phyloP scores from a whole-genome alignment of 23 tunicate species.

The Trididemnum miniatum region DNA sequence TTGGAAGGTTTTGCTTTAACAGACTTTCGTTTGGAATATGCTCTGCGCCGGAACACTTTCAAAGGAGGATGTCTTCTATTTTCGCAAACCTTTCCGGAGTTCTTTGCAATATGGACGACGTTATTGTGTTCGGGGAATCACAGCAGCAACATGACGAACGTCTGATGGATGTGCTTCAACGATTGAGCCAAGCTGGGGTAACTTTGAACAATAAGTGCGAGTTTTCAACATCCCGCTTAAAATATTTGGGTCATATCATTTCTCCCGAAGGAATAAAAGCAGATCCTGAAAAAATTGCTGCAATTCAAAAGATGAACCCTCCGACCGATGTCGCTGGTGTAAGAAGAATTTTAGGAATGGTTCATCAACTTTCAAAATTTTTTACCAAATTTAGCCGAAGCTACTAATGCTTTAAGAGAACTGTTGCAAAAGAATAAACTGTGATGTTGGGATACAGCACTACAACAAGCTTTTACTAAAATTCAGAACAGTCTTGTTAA shows the following conservation, averaged over 20 bases:
- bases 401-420: background rate
- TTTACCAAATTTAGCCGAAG: conserved; percentile 2
- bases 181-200: background rate
- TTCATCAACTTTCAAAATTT: conserved; percentile 21
- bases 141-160: background rate
- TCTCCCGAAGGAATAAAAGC: background rate
- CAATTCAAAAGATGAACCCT: background rate
- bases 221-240: background rate
- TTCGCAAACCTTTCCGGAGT: background rate
- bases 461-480: conserved; percentile 1
- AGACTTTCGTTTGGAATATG: conserved; percentile 36
- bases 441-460: background rate
- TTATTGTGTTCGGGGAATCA: background rate
- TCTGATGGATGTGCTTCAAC: background rate
- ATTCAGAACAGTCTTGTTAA: background rate
- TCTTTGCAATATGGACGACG: conserved; percentile 3
- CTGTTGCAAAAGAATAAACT: conserved; percentile 14
- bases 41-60: conserved; percentile 36
- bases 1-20: conserved; percentile 32
- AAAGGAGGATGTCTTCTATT: conserved; percentile 18
- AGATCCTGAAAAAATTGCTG: conserved; percentile 16
- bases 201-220: conserved; percentile 14
- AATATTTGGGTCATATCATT: background rate
- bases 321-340: background rate
- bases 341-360: conserved; percentile 18